A percentile compares a stretch with the other conserved stretches of the same genome.
Conservation (phyloP, 1,140 invertebrate species). For the Panonychus citri region DNA sequence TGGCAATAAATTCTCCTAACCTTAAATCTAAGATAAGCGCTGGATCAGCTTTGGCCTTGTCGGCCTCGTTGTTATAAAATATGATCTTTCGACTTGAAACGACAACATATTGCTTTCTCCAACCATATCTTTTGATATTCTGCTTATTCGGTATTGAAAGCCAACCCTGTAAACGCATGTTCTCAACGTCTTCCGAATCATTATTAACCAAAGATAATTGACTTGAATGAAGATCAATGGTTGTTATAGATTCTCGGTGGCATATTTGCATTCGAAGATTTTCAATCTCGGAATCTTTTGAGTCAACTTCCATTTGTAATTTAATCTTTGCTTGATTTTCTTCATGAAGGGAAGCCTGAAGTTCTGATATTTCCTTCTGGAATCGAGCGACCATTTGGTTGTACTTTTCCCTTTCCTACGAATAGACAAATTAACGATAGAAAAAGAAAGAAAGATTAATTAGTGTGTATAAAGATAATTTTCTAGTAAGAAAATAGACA, state of each 20-base stretch:
- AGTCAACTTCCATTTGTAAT: constrained; percentile 82
- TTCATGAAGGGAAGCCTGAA: constrained; percentile 40
- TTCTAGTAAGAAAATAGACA: no score
- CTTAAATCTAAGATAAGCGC: constrained; percentile 81
- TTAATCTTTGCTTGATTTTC: constrained; percentile 43
- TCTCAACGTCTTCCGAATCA: constrained; percentile 1
- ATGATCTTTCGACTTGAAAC: constrained; percentile 90
- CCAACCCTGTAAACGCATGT: constrained; percentile 77
- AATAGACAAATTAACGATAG: no score
- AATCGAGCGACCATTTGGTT: constrained; percentile 57
- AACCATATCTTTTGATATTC: constrained; percentile 80
- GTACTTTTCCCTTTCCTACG: constrained; percentile 66
- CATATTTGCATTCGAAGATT: constrained; percentile 29
- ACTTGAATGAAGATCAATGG: background rate
- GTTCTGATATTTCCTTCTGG: constrained; percentile 62
- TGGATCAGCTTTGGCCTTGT: constrained; percentile 83
- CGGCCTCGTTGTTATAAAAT: constrained; percentile 83
- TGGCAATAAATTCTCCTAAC: constrained; percentile 27
- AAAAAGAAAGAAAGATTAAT: no score
- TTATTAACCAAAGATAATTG: constrained; percentile 2
- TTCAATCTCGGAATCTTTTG: constrained; percentile 87
- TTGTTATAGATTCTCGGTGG: background rate
- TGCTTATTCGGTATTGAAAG: constrained; percentile 80
- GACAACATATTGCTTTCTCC: constrained; percentile 91
- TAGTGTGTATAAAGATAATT: no score